Base-by-base conservation (phyloP, 2,888 invertebrate species). In the Ormyrus rosae region DNA sequence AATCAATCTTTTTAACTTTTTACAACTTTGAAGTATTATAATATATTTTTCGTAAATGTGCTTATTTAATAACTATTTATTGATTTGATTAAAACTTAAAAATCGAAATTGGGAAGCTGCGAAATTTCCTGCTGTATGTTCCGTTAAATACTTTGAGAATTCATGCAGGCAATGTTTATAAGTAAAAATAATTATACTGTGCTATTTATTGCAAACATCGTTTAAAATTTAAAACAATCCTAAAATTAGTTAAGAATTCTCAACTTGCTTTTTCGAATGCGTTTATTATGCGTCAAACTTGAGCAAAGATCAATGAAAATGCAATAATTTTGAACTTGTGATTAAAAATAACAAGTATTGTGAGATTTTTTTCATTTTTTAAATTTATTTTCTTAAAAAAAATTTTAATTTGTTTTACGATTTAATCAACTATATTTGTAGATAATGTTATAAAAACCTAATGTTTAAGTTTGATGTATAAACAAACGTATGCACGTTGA, bases 171-270 rank as follows among this genome's bases (percentile, higher is more conserved):
- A 85, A 86, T 83, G 83, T 84, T 84, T 85, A 86, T 85, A 84
- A 85, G 82, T 83, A 82, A 84, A 86, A 84, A 84, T 87, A 86
- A 86, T 86, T 87, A 86, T 87, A 87, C 85, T 84, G 83, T 86
- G 84, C 88, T 89, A 89, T 89, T 89, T 89, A 89, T 89, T 89
- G 86, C 75, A 79, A 83, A 84, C 81, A 82, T 82, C 79, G 81
- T 86, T 84, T 82, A 83, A 78, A 69, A 85, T 82, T 81, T 51
- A 71, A 34, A 34, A 82, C 82, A 82, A 72, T 82, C 10, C 45
- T 69, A 81, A 74, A 55, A 74, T 50, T 80, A 74, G 70, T 45
- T 71, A 69, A 76, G 55, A 67, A 63, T 19, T 74, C 64, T 80
- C 64, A 63, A 70, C 71, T 61, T 60, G 48, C 64, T 73, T 70